These are phyloP conservation scores for Pelodytes ibericus DNA, from an alignment of 2,797 vertebrate species.

Conservation along the genomic window DNA sequence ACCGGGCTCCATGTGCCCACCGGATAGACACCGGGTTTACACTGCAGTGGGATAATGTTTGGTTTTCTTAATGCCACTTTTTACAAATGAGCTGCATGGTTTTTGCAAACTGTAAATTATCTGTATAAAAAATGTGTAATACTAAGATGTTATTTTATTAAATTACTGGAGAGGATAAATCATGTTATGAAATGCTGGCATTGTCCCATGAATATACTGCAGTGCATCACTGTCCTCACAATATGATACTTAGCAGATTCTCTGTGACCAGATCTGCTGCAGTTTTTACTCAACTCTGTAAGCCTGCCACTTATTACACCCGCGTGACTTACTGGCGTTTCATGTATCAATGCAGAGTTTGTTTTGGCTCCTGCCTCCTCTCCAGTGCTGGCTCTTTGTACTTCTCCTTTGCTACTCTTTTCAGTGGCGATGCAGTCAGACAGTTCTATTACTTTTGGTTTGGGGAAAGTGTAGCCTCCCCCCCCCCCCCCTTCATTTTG, in stretches of 20 bases:
- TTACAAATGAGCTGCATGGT: too few species aligned
- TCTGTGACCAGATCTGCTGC: background rate
- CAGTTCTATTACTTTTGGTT: background rate
- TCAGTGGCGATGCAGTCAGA: background rate
- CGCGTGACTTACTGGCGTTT: background rate
- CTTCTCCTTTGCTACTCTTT: background rate
- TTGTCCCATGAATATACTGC: too few species aligned
- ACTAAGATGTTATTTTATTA: too few species aligned
- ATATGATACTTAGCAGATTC: background rate
- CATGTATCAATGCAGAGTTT: background rate
- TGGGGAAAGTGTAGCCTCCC: background rate
- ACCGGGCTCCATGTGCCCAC: too few species aligned
- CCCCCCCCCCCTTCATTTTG: background rate
- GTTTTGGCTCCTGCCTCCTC: constrained; percentile 10
- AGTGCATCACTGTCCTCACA: too few species aligned
- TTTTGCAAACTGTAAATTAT: too few species aligned
- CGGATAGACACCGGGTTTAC: too few species aligned
- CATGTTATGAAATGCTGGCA: too few species aligned
- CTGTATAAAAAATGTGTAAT: too few species aligned
- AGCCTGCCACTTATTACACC: background rate
- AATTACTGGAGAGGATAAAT: too few species aligned
- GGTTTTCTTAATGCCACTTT: too few species aligned
- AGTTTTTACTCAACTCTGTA: background rate
- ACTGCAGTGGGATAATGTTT: too few species aligned
- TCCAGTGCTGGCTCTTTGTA: background rate